Conservation (phyloP, 2,113 vertebrate genomes). For the Lepidiolamprologus cunningtoni region DNA sequence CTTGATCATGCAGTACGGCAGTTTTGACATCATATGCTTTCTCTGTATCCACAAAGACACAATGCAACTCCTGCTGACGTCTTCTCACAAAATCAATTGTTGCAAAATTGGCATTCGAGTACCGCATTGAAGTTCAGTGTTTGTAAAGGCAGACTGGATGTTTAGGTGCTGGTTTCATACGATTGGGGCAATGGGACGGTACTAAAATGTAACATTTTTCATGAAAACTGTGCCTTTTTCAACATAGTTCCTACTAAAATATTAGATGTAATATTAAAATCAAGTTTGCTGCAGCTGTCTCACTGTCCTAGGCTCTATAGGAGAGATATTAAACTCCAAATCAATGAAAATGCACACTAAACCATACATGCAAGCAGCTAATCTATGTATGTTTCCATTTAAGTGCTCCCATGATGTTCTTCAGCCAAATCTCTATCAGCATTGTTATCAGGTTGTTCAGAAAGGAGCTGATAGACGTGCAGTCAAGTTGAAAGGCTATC, state of each 20-base stretch:
- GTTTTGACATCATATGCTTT: neutral
- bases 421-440: constrained; percentile 16
- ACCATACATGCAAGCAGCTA: neutral
- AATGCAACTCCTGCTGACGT: neutral
- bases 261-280: neutral
- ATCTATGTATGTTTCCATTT: neutral
- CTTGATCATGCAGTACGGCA: neutral
- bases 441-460: neutral
- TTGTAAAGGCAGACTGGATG: neutral
- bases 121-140: neutral
- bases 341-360: neutral
- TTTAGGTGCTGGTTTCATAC: neutral
- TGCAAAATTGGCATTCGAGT: neutral
- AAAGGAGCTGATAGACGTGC: neutral
- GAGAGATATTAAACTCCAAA: neutral
- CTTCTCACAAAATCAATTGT: neutral
- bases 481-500: constrained; percentile 18
- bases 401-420: neutral
- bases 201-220: neutral
- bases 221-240: neutral
- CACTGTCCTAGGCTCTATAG: neutral
- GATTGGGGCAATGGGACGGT: accelerated
- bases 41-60: neutral
- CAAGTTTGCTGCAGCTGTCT: neutral
- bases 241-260: neutral